These are phyloP conservation scores for Tor tambroides DNA, from an alignment of 2,113 vertebrate species.

Conservation along the genomic window DNA sequence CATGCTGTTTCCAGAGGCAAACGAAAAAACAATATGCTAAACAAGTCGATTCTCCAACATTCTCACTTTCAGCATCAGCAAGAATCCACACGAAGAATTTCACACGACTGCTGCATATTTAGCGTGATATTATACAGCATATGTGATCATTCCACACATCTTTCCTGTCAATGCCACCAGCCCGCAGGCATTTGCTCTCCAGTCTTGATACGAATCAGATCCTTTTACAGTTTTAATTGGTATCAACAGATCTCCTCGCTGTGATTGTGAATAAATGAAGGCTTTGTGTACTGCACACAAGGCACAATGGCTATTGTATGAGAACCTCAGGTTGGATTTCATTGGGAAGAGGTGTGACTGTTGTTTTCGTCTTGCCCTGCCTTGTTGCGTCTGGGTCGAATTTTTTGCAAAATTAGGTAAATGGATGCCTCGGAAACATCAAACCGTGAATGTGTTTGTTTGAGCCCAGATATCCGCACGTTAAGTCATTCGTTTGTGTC, in stretches of 20 bases:
- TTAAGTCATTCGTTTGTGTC: conserved; percentile 53
- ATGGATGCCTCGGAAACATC: neutral
- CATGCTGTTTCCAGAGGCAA: neutral
- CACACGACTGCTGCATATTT: neutral
- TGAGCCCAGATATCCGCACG: neutral
- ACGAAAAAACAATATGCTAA: neutral
- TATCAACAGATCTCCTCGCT: conserved; percentile 59
- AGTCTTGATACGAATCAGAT: conserved; percentile 45
- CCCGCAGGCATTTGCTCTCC: conserved; percentile 32
- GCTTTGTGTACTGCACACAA: conserved; percentile 73
- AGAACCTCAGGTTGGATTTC: conserved; percentile 67
- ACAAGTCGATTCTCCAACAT: neutral
- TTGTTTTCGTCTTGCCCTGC: conserved; percentile 31
- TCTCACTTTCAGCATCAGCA: neutral
- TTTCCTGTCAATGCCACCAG: conserved; percentile 11
- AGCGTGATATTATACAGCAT: conserved; percentile 2
- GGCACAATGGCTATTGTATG: conserved; percentile 69
- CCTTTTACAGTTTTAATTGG: conserved; percentile 42
- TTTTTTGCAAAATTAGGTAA: conserved; percentile 24
- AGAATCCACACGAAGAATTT: neutral
- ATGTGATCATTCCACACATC: conserved; percentile 42
- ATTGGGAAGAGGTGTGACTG: conserved; percentile 52
- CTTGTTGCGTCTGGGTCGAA: conserved; percentile 28
- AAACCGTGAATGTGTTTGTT: neutral
- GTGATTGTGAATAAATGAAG: conserved; percentile 64